Evolutionary conservation across 2,797 vertebrate species (phyloP).

Genomic region (Enteromius trimaculatus): DNA sequence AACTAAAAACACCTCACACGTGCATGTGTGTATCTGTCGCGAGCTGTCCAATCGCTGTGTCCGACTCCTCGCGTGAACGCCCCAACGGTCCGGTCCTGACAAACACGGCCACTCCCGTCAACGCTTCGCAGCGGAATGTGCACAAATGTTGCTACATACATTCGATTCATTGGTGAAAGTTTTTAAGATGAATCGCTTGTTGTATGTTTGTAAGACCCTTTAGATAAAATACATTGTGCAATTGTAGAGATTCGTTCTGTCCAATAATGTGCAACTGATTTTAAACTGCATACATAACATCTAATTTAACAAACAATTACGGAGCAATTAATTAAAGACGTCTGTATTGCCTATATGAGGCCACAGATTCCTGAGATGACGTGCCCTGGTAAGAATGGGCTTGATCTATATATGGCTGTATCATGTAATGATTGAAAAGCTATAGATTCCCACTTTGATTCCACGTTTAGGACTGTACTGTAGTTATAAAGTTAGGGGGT

Average conservation of each 20-base stretch:
- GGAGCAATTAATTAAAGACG: neutral
- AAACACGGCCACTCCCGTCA: neutral
- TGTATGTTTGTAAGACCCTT: neutral
- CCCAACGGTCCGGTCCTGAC: slow-evolving; percentile 12
- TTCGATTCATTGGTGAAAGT: neutral
- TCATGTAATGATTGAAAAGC: neutral
- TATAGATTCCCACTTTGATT: neutral
- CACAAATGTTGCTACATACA: neutral
- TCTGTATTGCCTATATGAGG: neutral
- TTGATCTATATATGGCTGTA: neutral
- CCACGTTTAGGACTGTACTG: neutral
- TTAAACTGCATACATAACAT: neutral
- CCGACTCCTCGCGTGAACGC: neutral
- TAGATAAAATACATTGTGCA: neutral
- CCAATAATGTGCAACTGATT: neutral
- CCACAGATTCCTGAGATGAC: neutral
- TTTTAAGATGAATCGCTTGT: neutral
- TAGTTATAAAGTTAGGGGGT: neutral
- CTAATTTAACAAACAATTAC: neutral
- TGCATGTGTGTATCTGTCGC: slow-evolving; percentile 63
- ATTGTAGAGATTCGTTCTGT: neutral
- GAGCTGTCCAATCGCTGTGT: slow-evolving; percentile 68
- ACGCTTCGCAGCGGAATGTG: neutral
- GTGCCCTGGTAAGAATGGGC: neutral
- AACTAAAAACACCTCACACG: slow-evolving; percentile 70